These are phyloP conservation scores for Cryptoprocta ferox DNA, from an alignment of 2,797 vertebrate species.

Conservation along the genomic window DNA sequence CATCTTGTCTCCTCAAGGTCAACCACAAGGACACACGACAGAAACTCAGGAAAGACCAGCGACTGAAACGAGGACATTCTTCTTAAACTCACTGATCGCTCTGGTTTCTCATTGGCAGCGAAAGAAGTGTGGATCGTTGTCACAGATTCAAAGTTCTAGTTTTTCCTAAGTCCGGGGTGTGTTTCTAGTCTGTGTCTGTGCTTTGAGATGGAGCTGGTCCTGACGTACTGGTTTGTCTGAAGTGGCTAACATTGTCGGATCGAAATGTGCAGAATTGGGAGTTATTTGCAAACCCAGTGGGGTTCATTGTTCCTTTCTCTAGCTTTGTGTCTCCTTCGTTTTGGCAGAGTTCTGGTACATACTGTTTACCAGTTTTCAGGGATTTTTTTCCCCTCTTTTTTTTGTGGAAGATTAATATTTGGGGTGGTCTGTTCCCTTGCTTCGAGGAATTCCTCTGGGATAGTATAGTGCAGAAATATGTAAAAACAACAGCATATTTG, in stretches of 20 bases:
- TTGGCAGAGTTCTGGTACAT: slow-evolving; percentile 49
- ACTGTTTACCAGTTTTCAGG: not conserved
- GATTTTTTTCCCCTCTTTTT: not conserved
- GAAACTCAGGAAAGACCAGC: not conserved
- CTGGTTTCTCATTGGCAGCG: not conserved
- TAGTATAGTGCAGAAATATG: slow-evolving; percentile 6
- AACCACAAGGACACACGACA: not conserved
- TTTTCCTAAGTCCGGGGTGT: not conserved
- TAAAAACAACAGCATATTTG: slow-evolving; percentile 62
- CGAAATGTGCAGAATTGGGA: slow-evolving; percentile 30
- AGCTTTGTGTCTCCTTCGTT: slow-evolving; percentile 38
- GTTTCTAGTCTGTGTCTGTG: not conserved
- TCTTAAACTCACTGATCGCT: not conserved
- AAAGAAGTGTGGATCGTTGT: not conserved
- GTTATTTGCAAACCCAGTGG: not conserved
- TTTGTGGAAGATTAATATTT: not conserved
- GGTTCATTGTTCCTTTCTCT: slow-evolving; percentile 6
- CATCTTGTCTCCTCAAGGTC: not conserved
- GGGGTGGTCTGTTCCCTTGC: slow-evolving; percentile 34
- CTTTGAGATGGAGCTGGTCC: not conserved
- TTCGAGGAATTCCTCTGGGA: not conserved
- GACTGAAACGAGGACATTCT: not conserved
- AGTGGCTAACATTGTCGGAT: slow-evolving; percentile 13
- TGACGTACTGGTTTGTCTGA: not conserved
- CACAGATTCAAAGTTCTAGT: not conserved